Base-by-base conservation (phyloP, 1,140 invertebrate species). In the Drosophila kepulauana region DNA sequence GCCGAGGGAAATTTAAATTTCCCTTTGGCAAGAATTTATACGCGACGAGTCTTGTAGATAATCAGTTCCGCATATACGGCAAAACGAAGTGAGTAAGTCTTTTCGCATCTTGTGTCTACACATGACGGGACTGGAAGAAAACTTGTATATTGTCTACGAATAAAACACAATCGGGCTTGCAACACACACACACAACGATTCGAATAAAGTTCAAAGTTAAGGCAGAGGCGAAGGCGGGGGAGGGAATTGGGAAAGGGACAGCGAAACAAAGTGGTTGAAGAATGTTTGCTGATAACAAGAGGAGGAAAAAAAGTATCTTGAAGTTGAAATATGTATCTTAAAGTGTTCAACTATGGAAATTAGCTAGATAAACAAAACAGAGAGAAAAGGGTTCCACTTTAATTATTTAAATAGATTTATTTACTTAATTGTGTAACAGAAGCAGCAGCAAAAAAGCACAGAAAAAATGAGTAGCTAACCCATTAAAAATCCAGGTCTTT, bases 281-380 rank as follows among this genome's bases (percentile, higher is more conserved):
- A 54, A 70, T 64, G 59, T 64, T 28, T 13, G 41, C 51, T 48
- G 59, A 64, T 64, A 64, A 58, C 48, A 16, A 33, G 5, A 16
- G 11, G 20, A 16, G 15, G 1, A 45, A 10, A 51, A 57, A 41
- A 38, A 41, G 35, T 41, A 57, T n/a, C 52, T 59, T 61, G 11
- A 49, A 65, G 46, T 57, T 59, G 33, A 28, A 38, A 33, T 15
- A 48, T 56, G 41, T 63, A 16, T 33, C 54, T 41, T 43, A 8
- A 65, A 49, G 61, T 65, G 52, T 66, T 66, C 54, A 52, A 63
- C 41, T 70, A 69, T 75, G 72, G 56, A 69, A 75, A 75, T 69
- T 56, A 62, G 57, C 25, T 61, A n/a, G 45, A 35, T 57, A 41
- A 57, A 48, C 43, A 41, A 20, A 25, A 38, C 20, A 30, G 28